phyloP scores from a whole-genome alignment of 2,113 vertebrate species.

The Myrmecophaga tridactyla region DNA sequence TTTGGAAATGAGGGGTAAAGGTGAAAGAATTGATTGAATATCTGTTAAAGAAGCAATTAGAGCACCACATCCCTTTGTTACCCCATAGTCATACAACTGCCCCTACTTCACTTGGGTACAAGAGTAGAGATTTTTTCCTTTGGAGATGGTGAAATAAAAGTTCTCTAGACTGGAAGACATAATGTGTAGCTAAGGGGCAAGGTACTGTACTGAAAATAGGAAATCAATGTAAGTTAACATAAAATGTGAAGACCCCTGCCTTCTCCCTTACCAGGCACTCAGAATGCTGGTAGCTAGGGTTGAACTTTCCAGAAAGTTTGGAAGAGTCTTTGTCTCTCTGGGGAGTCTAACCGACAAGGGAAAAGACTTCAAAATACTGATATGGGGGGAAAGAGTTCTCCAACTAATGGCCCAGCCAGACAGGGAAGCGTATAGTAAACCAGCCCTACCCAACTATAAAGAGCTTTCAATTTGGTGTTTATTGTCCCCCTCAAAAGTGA shows the following conservation, averaged over 20 bases:
- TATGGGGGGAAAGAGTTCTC: neutral
- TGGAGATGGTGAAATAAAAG: neutral
- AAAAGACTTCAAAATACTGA: neutral
- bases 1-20: neutral
- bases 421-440: neutral
- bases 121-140: neutral
- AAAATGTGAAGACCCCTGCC: neutral
- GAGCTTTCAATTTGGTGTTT: neutral
- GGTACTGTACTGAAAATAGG: neutral
- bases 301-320: neutral
- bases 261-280: neutral
- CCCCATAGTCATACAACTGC: neutral
- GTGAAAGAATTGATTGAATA: slow-evolving; percentile 36
- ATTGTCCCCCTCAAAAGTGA: neutral
- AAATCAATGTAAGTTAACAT: neutral
- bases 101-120: neutral
- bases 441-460: neutral
- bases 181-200: neutral
- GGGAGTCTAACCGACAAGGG: neutral
- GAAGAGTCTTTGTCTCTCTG: neutral
- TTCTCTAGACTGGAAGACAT: neutral
- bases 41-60: slow-evolving; percentile 8
- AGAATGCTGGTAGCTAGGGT: neutral
- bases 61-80: neutral
- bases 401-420: neutral